phyloP scores from a whole-genome alignment of 2,797 vertebrate species.

The Garrulus glandarius region DNA sequence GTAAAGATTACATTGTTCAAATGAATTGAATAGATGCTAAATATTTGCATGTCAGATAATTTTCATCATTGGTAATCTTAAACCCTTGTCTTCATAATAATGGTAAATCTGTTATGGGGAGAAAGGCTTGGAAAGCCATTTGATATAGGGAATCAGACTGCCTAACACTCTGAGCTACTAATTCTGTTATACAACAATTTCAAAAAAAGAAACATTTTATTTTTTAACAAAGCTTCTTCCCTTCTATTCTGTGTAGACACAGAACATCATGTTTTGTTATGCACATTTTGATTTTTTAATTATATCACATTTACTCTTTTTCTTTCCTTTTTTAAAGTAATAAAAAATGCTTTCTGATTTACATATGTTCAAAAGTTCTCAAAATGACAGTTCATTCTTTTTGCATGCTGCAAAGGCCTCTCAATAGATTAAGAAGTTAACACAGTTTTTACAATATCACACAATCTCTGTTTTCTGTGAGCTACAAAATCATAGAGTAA shows the following conservation, averaged over 20 bases:
- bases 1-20: not conserved
- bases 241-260: not conserved
- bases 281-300: not conserved
- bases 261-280: not conserved
- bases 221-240: not conserved
- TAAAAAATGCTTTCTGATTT: not conserved
- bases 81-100: not conserved
- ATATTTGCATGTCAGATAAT: not conserved
- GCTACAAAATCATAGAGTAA: not conserved
- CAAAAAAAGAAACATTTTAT: not conserved
- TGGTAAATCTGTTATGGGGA: not conserved
- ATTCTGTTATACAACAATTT: not conserved
- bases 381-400: not conserved
- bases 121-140: not conserved
- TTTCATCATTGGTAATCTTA: not conserved
- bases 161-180: not conserved
- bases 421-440: not conserved
- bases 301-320: not conserved
- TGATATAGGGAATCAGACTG: not conserved
- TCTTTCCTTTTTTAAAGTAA: not conserved
- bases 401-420: not conserved
- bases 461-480: not conserved
- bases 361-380: not conserved
- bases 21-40: not conserved
- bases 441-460: not conserved